Evolutionary conservation across 2,888 invertebrate species (phyloP), one percentile per base, ranked within the genome.

Genomic region (Phrixothrix hirtus): DNA sequence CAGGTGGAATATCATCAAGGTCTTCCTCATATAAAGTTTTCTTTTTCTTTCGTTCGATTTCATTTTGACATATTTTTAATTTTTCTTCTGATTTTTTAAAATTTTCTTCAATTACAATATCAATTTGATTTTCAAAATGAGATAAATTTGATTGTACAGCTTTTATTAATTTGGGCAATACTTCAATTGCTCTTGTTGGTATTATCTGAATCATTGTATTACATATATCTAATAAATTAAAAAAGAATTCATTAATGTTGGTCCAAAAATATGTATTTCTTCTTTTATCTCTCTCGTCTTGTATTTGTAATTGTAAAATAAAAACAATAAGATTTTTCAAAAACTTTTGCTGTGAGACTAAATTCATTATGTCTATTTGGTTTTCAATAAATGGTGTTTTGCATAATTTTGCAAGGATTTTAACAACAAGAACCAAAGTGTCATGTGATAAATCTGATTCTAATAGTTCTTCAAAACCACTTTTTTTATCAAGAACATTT

Each of bases 1-100:
- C 72, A 45, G 75, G 75, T 13, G 81, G 78, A 46, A 74, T 72
- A 52, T 75, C 73, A 74, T 74, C 43, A 62, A 66, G n/a, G n/a
- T n/a, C 1, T 76, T 75, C 45, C 75, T 75, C 43, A 70, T 25
- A 32, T 26, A 26, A 21, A 9, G 21, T 27, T 25, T 32, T 51
- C 26, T 30, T 14, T 49, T 58, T 45, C 25, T 45, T 53, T 37
- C 46, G 48, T 36, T 64, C 59, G 4, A 57, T 45, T 37, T 58
- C 57, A 12, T 10, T 39, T 21, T 75, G 61, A 41, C 71, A 67
- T 21, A 72, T 70, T 5, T 64, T 60, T 41, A 66, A 64, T 26
- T 66, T 68, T 14, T 61, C 61, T 36, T 72, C 69, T 63, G 75
- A 71, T 16, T 67, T 60, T 26, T 72, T 65, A 29, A 79, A 55